phyloP scores from a whole-genome alignment of 1,140 invertebrate species.

The Heterodera carotae region DNA sequence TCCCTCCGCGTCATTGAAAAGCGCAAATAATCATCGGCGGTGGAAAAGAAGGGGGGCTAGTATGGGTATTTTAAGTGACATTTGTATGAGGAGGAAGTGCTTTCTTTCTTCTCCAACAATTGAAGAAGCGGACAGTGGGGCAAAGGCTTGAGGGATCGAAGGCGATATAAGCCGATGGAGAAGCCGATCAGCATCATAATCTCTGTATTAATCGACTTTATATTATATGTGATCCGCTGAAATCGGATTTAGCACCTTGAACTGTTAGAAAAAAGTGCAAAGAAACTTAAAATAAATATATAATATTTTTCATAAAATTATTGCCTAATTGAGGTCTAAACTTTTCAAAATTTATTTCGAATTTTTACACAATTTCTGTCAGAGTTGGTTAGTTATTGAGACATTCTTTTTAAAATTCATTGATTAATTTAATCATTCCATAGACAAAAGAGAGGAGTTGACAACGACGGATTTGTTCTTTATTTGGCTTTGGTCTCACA shows the following conservation, averaged over 20 bases:
- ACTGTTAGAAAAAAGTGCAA: not conserved
- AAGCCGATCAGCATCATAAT: too few relatives aligned
- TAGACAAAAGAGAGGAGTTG: too few relatives aligned
- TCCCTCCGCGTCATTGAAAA: not conserved
- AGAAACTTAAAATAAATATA: too few relatives aligned
- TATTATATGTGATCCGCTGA: not conserved
- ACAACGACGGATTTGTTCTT: not conserved
- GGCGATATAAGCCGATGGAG: not conserved
- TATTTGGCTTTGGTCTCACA: not conserved
- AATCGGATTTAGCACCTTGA: not conserved
- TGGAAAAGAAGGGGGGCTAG: not conserved
- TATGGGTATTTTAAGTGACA: not conserved
- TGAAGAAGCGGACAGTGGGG: too few relatives aligned
- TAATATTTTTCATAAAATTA: too few relatives aligned
- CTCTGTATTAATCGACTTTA: too few relatives aligned
- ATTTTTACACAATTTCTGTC: not conserved
- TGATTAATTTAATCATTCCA: too few relatives aligned
- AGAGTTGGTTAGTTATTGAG: not conserved
- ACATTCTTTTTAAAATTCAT: too few relatives aligned
- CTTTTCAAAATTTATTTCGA: not conserved
- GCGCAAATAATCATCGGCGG: not conserved
- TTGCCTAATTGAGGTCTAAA: not conserved
- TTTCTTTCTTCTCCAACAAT: not conserved
- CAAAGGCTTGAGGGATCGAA: not conserved
- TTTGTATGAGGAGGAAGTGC: not conserved